phyloP scores from a whole-genome alignment of 2,888 invertebrate species.

The Endomychus coccineus region DNA sequence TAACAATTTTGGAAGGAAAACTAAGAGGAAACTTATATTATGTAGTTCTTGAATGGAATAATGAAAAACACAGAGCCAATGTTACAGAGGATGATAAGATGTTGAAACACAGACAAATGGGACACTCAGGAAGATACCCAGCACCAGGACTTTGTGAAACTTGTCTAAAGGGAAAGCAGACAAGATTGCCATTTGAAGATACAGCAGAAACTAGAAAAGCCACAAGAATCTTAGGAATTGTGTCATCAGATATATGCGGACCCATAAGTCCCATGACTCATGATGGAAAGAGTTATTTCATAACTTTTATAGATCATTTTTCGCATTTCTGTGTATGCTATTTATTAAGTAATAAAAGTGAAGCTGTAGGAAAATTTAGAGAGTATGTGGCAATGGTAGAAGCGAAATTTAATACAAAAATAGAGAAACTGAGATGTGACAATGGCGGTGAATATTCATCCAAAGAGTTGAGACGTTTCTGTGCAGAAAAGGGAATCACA shows the following conservation, averaged over 20 bases:
- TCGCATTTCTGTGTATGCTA: constrained; percentile 21
- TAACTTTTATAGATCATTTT: constrained; percentile 25
- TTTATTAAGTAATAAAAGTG: constrained; percentile 23
- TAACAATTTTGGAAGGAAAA: too few relatives aligned
- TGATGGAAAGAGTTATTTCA: constrained; percentile 22
- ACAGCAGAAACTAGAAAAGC: constrained; percentile 18
- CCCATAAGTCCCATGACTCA: constrained; percentile 18
- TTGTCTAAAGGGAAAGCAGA: constrained; percentile 18
- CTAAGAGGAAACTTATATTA: too few relatives aligned
- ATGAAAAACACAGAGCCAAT: not conserved
- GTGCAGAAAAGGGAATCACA: constrained; percentile 17
- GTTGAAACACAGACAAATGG: constrained; percentile 14
- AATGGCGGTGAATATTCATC: constrained; percentile 26
- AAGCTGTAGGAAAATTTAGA: constrained; percentile 23
- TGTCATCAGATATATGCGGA: constrained; percentile 27
- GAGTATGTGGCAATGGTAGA: constrained; percentile 17
- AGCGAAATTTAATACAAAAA: constrained; percentile 16
- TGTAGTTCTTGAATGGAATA: too few relatives aligned
- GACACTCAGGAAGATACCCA: constrained; percentile 10
- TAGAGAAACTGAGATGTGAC: constrained; percentile 23
- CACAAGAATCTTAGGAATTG: constrained; percentile 17
- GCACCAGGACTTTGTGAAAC: constrained; percentile 11
- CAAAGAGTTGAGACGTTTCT: constrained; percentile 18
- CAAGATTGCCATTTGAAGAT: constrained; percentile 9
- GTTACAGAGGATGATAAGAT: constrained; percentile 4